Conservation (phyloP, 2,113 vertebrate genomes). For the Procavia capensis region DNA sequence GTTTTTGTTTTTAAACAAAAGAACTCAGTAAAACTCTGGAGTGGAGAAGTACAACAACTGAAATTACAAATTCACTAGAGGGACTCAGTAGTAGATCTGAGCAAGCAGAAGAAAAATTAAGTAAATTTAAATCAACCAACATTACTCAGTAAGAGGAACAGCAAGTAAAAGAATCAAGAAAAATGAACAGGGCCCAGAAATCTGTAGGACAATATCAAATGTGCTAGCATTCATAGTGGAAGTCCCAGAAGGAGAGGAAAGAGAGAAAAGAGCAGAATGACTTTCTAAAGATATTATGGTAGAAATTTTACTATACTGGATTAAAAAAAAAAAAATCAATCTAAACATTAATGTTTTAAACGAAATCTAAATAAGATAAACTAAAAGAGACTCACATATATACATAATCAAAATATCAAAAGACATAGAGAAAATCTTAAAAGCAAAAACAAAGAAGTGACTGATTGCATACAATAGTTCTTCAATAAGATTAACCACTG, state of each 20-base stretch:
- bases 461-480: not conserved
- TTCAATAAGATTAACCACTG: not conserved
- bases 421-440: not conserved
- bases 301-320: not conserved
- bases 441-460: not conserved
- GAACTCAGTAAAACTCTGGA: not conserved
- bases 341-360: not conserved
- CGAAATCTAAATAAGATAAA: not conserved
- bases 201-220: not conserved
- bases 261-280: not conserved
- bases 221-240: not conserved
- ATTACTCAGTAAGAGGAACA: not conserved
- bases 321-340: not conserved
- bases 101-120: not conserved
- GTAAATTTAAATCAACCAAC: not conserved
- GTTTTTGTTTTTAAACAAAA: too few species aligned
- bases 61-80: not conserved
- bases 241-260: not conserved
- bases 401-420: not conserved
- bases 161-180: not conserved
- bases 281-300: not conserved
- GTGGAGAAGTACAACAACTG: not conserved
- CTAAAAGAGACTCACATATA: not conserved
- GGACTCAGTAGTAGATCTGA: not conserved
- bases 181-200: not conserved